A percentile compares a stretch with the other conserved stretches of the same genome.
Evolutionary conservation across 1,140 invertebrate genomes (phyloP).

Genomic region (Parapsyche elsis): DNA sequence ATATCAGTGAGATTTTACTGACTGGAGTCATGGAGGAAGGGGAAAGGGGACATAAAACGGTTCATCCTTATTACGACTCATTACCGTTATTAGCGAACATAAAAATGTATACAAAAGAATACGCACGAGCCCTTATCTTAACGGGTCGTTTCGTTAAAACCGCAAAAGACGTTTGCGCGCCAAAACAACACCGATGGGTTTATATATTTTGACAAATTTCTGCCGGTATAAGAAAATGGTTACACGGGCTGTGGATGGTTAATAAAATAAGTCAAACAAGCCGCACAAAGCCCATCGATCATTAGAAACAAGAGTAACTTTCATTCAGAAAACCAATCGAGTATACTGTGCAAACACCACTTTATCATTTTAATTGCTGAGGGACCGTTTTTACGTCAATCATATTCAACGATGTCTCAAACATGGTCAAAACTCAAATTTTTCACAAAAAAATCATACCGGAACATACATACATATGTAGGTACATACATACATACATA

Average conservation of each 20-base stretch:
- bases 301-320: conserved; percentile 28
- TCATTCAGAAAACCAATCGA: conserved; percentile 17
- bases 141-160: too few species aligned
- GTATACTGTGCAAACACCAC: conserved; percentile 13
- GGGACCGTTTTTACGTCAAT: conserved; percentile 18
- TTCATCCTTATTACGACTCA: not conserved
- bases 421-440: not conserved
- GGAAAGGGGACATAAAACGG: not conserved
- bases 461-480: too few species aligned
- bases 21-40: not conserved
- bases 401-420: not conserved
- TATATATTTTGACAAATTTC: too few species aligned
- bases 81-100: conserved; percentile 27
- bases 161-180: too few species aligned
- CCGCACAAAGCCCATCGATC: conserved; percentile 7
- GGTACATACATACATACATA: too few species aligned
- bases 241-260: not conserved
- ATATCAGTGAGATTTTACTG: not conserved
- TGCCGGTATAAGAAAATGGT: not conserved
- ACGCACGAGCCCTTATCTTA: too few species aligned
- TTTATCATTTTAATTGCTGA: conserved; percentile 29
- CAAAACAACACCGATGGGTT: too few species aligned
- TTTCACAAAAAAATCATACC: too few species aligned
- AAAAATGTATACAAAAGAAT: not conserved
- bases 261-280: conserved; percentile 29